Evolutionary conservation across 2,113 vertebrate species (phyloP).

Genomic region (Pteronura brasiliensis): DNA sequence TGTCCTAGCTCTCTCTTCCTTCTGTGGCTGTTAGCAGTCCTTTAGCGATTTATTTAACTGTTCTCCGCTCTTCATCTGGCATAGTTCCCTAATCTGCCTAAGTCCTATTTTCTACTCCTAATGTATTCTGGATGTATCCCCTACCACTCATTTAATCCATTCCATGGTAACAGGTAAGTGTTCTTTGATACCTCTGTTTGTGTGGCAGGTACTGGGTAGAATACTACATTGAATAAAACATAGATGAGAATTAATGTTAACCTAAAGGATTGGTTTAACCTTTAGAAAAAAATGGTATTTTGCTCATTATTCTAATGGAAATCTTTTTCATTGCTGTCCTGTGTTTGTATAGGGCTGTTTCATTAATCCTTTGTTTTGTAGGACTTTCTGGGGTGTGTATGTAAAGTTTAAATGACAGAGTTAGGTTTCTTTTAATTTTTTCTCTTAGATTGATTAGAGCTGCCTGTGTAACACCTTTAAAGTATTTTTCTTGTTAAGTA

Average conservation of each 20-base stretch:
- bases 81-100: conserved; percentile 31
- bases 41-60: not conserved
- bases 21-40: not conserved
- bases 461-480: not conserved
- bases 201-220: not conserved
- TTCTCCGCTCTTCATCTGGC: not conserved
- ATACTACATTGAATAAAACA: not conserved
- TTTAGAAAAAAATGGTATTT: not conserved
- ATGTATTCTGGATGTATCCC: not conserved
- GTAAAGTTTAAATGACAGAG: not conserved
- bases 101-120: not conserved
- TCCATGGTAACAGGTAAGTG: conserved; percentile 37
- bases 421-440: not conserved
- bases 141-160: conserved; percentile 25
- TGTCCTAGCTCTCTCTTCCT: not conserved
- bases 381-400: not conserved
- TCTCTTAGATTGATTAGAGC: not conserved
- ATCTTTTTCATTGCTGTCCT: not conserved
- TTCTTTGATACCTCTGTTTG: not conserved
- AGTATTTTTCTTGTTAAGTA: conserved; percentile 74
- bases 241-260: not conserved
- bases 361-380: not conserved
- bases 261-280: not conserved
- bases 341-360: not conserved
- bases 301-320: not conserved